These are phyloP conservation scores for Meteorus cinctellus DNA, from an alignment of 2,888 invertebrate species.

Conservation along the genomic window DNA sequence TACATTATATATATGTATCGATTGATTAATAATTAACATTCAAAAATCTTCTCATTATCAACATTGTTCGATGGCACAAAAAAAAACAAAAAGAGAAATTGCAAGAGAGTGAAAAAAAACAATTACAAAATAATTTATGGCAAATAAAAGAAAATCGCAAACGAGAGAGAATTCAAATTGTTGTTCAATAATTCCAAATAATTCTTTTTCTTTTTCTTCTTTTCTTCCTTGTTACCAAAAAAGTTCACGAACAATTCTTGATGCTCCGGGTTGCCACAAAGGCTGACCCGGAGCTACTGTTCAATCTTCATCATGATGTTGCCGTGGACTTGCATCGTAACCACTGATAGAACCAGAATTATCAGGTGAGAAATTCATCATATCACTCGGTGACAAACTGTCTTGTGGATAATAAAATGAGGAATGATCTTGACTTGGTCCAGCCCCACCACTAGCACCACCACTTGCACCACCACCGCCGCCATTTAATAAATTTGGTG, in stretches of 20 bases:
- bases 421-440: conserved; percentile 73
- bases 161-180: background rate
- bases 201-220: background rate
- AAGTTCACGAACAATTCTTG: conserved; percentile 64
- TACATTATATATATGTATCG: background rate
- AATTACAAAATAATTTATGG: background rate
- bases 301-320: conserved; percentile 87
- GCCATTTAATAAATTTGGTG: conserved; percentile 78
- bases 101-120: background rate
- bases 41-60: background rate
- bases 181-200: too few species aligned
- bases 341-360: conserved; percentile 75
- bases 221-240: conserved; percentile 64
- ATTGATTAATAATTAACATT: conserved; percentile 7
- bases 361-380: conserved; percentile 82
- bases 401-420: conserved; percentile 81
- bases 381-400: conserved; percentile 81
- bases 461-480: conserved; percentile 68
- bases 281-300: conserved; percentile 77
- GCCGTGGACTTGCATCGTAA: conserved; percentile 81
- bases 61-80: conserved; percentile 29
- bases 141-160: background rate
- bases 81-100: conserved; percentile 3
- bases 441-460: conserved; percentile 70
- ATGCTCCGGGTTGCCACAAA: conserved; percentile 72